Evolutionary conservation across 2,888 invertebrate genomes (phyloP).

Genomic region (Pristionchus maxplancki): DNA sequence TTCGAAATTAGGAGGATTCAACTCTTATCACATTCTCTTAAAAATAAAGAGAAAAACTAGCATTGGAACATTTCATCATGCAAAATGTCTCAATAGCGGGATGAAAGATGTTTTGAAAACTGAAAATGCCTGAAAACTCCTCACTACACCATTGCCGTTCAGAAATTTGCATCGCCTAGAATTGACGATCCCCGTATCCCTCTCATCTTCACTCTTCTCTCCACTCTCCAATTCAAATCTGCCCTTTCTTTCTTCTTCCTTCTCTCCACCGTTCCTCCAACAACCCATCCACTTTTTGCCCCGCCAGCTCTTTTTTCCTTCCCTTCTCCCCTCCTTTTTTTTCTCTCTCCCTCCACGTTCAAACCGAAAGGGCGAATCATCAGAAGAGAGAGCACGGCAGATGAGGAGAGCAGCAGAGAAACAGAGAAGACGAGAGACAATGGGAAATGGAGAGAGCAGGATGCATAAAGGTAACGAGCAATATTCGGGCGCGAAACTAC

Average conservation of each 20-base stretch:
- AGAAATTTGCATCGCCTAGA: not conserved
- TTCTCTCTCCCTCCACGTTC: not conserved
- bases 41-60: too few species aligned
- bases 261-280: constrained; percentile 8
- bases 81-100: too few species aligned
- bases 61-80: too few species aligned
- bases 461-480: constrained; percentile 40
- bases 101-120: too few species aligned
- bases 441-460: not conserved
- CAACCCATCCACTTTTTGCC: not conserved
- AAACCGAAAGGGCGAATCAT: constrained; percentile 42
- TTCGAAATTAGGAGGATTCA: too few species aligned
- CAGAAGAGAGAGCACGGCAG: not conserved
- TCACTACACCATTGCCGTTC: too few species aligned
- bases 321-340: not conserved
- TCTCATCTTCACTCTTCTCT: not conserved
- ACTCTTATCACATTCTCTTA: too few species aligned
- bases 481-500: not conserved
- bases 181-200: not conserved
- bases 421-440: constrained; percentile 9
- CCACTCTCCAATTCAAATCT: constrained; percentile 31
- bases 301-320: not conserved
- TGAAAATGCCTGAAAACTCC: too few species aligned
- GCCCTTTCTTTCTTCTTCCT: constrained; percentile 8
- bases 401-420: constrained; percentile 23